Percentiles rank a stretch among this genome's conserved stretches.
These are phyloP conservation scores for Rhingia rostrata DNA, from an alignment of 2,888 invertebrate species.

Conservation along the genomic window DNA sequence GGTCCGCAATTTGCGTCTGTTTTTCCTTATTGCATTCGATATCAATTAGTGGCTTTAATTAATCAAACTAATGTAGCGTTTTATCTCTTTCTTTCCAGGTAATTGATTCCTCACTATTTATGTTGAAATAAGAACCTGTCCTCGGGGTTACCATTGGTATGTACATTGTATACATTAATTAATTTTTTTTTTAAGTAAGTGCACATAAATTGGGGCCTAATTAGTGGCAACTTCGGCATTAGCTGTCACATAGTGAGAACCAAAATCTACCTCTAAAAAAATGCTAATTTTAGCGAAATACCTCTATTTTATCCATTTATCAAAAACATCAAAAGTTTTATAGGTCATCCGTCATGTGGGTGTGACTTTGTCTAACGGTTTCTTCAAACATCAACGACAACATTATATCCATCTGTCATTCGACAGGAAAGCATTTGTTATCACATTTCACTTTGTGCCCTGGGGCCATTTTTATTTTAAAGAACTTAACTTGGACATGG, in stretches of 20 bases:
- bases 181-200: too few relatives aligned
- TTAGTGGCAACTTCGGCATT: too few relatives aligned
- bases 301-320: not conserved
- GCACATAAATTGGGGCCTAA: too few relatives aligned
- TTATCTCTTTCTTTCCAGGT: constrained; percentile 41
- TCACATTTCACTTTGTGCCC: constrained; percentile 21
- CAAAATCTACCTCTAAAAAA: too few relatives aligned
- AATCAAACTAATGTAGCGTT: constrained; percentile 29
- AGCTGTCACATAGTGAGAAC: too few relatives aligned
- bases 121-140: not conserved
- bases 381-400: constrained; percentile 18
- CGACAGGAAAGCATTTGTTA: constrained; percentile 13
- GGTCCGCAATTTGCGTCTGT: not conserved
- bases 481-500: too few relatives aligned
- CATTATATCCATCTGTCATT: constrained; percentile 4
- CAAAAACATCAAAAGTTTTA: not conserved
- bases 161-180: too few relatives aligned
- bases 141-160: too few relatives aligned
- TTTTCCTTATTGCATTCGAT: not conserved
- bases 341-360: constrained; percentile 11
- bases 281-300: not conserved
- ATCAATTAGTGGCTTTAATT: constrained; percentile 24
- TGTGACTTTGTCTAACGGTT: constrained; percentile 30
- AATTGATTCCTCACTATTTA: constrained; percentile 5
- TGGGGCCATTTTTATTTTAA: constrained; percentile 12